Base-by-base conservation (phyloP, 2,888 invertebrate genomes). In the Hymenopus coronatus region DNA sequence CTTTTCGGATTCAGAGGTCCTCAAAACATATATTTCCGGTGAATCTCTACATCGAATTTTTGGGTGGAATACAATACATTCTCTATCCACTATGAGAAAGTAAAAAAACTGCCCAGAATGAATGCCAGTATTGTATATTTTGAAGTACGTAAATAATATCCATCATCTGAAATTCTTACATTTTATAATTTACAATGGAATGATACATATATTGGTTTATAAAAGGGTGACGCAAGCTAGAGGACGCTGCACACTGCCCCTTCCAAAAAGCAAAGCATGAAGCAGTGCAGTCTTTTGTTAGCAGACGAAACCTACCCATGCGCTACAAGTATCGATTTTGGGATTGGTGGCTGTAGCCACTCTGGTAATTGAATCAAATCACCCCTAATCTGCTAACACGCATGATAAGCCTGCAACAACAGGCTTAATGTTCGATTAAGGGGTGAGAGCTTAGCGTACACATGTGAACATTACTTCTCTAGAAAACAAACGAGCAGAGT, bases 321-420 rank as follows among this genome's bases (percentile, higher is more conserved):
- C 54, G 54, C 83, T 46, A 33, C 81, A 20, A 20, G 28, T 89
- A 89, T 89, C 85, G 89, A 89, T 89, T 89, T 85, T 84, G 54
- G 83, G 85, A 88, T 85, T 84, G 85, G 88, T 88, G 89, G 89
- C 88, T 87, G 88, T 88, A 88, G 89, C 88, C 88, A 88, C 87
- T 87, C 30, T 87, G 15, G 87, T 90, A 89, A 89, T 89, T 90
- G 88, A 89, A 89, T 88, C 88, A 90, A 90, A 87, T 87, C 87
- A 87, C 82, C 87, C 87, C 82, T 87, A 87, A 82, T 87, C 87
- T 82, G 54, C 82, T 87, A 33, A n/a, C 87, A 87, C 40, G 82
- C 54, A 81, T 82, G 87, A 87, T 87, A 82, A 87, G 82, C 33
- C 30, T 82, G 82, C 54, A 82, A 87, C 87, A 87, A 87, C 82